A percentile compares a stretch with the other conserved stretches of the same genome.
These are phyloP conservation scores for Trachurus trachurus DNA, from an alignment of 2,797 vertebrate genomes.

Conservation along the genomic window DNA sequence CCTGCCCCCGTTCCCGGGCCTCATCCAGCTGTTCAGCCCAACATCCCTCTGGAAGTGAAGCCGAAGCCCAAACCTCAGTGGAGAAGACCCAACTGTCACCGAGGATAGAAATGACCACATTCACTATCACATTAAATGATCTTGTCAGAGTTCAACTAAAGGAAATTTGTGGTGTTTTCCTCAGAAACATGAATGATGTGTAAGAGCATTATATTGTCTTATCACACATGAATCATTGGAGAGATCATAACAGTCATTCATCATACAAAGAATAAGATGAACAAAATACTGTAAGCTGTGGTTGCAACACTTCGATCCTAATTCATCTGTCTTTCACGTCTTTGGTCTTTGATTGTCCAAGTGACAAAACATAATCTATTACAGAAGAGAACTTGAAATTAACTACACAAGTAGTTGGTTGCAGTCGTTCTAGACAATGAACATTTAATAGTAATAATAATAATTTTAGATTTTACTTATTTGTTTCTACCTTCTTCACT, in stretches of 20 bases:
- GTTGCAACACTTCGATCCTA: background rate
- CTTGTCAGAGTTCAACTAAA: background rate
- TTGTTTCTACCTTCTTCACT: no score
- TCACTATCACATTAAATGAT: background rate
- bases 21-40: background rate
- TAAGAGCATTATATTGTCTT: no score
- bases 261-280: background rate
- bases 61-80: slow-evolving; percentile 4
- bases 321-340: background rate
- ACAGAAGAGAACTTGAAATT: no score
- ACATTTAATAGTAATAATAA: no score
- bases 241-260: background rate
- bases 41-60: background rate
- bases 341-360: background rate
- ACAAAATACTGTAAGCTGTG: background rate
- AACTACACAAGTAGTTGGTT: no score
- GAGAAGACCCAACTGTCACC: slow-evolving; percentile 36
- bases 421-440: no score
- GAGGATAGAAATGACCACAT: slow-evolving; percentile 14
- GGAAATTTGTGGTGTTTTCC: background rate
- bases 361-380: background rate
- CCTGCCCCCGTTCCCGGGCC: background rate
- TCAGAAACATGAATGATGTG: background rate
- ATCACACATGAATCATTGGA: no score
- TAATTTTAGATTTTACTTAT: no score